Percentiles rank a stretch among this genome's conserved stretches.
phyloP scores from a whole-genome alignment of 2,113 vertebrate species.

The Puntigrus tetrazona region DNA sequence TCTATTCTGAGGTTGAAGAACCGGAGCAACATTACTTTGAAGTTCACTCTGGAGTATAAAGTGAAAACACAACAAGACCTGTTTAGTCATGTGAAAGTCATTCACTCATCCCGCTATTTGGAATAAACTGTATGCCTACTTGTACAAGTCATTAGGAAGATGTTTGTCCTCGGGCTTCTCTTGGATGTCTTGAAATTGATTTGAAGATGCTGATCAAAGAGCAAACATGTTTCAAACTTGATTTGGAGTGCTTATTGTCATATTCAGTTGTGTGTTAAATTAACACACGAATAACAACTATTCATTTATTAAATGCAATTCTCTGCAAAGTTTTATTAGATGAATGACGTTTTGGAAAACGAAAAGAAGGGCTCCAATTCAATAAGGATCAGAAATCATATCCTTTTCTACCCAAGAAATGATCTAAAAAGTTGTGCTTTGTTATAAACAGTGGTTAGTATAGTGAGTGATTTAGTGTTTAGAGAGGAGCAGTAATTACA shows the following conservation, averaged over 20 bases:
- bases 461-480: not conserved
- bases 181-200: not conserved
- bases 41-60: conserved; percentile 19
- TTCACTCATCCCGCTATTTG: conserved; percentile 19
- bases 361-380: not conserved
- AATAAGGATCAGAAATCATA: not conserved
- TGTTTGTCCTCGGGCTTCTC: conserved; percentile 21
- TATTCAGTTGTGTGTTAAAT: not conserved
- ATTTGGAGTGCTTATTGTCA: not conserved
- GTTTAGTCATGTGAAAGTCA: conserved; percentile 39
- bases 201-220: conserved; percentile 4
- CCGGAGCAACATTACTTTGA: conserved; percentile 34
- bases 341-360: not conserved
- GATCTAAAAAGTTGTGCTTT: not conserved
- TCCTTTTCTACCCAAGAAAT: not conserved
- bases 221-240: not conserved
- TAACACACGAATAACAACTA: too few relatives aligned
- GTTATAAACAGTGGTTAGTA: not conserved
- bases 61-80: conserved; percentile 29
- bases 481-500: not conserved
- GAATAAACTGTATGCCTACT: conserved; percentile 3
- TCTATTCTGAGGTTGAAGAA: conserved; percentile 28
- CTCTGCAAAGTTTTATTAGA: not conserved
- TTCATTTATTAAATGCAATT: not conserved
- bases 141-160: not conserved